Evolutionary conservation across 2,888 invertebrate species (phyloP), one percentile per base, ranked within the genome.

Genomic region (Sphaeridia pumilis): DNA sequence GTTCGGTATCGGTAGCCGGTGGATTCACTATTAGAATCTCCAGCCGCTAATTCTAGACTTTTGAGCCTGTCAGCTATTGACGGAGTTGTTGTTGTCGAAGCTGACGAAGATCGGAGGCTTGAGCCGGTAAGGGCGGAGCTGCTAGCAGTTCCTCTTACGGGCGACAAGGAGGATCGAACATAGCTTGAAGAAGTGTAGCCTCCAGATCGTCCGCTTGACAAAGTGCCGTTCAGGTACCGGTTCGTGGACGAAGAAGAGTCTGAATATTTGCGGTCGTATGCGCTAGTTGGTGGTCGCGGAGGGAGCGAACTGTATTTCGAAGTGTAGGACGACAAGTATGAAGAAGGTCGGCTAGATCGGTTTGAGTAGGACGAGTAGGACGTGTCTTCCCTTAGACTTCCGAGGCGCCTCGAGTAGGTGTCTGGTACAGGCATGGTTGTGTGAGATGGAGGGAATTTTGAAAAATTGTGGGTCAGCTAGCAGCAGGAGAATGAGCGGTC

Each of bases 381-480:
- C 24, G 45, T 57, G 45, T 61, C 61, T 46, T 63, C 60, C 4
- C 60, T 54, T 10, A 49, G 44, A 17, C 44, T 53, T 36, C 60
- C 58, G 54, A 57, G 55, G 28, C 61, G 53, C 27, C 60, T 52
- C 38, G 55, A 55, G 45, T 58, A 61, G 17, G 61, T 58, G 17
- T 63, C 63, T 35, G 63, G 63, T 26, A 63, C 63, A 46, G 63
- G 63, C 63, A 63, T 63, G 14, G n/a, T n/a, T n/a, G n/a, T n/a
- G n/a, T n/a, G n/a, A n/a, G n/a, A n/a, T 14, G 14, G 10, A 31
- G 31, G 31, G 31, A 31, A 10, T 31, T 31, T 31, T 31, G 31
- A 7, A 14, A 31, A 31, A 31, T 7, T 14, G 31, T 7, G 31
- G 31, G 14, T 31, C 31, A 31, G 31, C 31, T 31, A 31, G 7